Base-by-base conservation (phyloP, 2,888 invertebrate species). In the Lithophane socia region DNA sequence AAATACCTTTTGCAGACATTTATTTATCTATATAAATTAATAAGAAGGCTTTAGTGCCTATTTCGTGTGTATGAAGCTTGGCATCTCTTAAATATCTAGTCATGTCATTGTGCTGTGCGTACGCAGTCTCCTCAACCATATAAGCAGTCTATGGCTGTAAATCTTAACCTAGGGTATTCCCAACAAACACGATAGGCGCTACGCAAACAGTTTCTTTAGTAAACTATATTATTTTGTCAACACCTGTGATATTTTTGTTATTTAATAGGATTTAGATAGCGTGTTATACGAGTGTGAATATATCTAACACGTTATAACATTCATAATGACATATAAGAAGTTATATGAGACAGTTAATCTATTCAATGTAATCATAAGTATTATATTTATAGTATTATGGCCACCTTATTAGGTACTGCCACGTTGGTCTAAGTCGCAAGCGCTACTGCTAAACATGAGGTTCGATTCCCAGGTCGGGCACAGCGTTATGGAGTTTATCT, bases 181-280 rank as follows among this genome's bases (percentile, higher is more conserved):
- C 83, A 81, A 64, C 64, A n/a, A 21, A 37, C 2, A 75, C 52
- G 24, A 64, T 73, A 65, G 29, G 69, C 49, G 64, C 63, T 44
- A n/a, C 8, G 63, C 49, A 83, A 84, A 80, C 37, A 80, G 42
- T 73, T 56, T 73, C 58, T 44, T 47, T 52, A 64, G 73, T 73
- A 73, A 75, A 84, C 24, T 58, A 44, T 60, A 29, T 56, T 82
- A 84, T 78, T 78, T 82, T 79, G 72, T 74, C 68, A 84, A 82
- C 82, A 78, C 12, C 13, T 49, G 12, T 69, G 61, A 65, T 68
- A 81, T 81, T 37, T 37, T 37, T 5, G 37, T 37, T 84, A 82
- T 84, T 73, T 75, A 75, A 81, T 69, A 78, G 65, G 78, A 75
- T 81, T 84, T 78, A 84, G 84, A 84, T 84, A 84, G 16, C n/a